Evolutionary conservation across 2,888 invertebrate genomes (phyloP), one percentile per base, ranked within the genome.

Genomic region (Teleiodes luculella): DNA sequence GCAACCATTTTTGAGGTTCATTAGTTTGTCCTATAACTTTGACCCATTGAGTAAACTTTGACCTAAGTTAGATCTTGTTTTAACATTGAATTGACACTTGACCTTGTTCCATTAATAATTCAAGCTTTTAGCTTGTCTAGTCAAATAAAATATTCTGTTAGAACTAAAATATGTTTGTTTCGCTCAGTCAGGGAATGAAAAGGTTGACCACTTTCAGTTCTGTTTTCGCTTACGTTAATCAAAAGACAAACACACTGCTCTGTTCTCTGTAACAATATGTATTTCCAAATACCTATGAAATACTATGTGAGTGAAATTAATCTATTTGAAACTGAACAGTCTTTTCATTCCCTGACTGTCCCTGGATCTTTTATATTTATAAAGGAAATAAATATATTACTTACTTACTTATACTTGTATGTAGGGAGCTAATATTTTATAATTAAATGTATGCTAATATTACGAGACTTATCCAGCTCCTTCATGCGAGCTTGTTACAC

Each of bases 401-500:
- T n/a, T n/a, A n/a, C n/a, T 20, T 10, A 28, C 1, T 6, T 28
- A 20, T n/a, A 43, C 20, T 13, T 43, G 43, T 14, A 28, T 43
- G 43, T 13, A 11, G 24, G 13, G 6, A 28, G 24, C 43, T 43
- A 28, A 43, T 13, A 43, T 43, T 20, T 43, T 43, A 43, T 28
- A 43, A 43, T 43, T 41, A 43, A 43, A 43, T 28, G 28, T 43
- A 20, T 28, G 43, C 24, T 43, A n/a, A n/a, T n/a, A 28, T 20
- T 43, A 43, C 13, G n/a, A 11, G 43, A 20, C 1, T 41, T 43
- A 28, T 28, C 43, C 24, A 20, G 20, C 43, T 11, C 24, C 35
- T 41, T 18, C n/a, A 13, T 20, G 28, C 24, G 43, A 20, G n/a
- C 43, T 33, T 33, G 47, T 47, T 18, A 33, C 11, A 33, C 33